Evolutionary conservation across 2,888 invertebrate species (phyloP).

Genomic region (Lasioglossum malachurum): DNA sequence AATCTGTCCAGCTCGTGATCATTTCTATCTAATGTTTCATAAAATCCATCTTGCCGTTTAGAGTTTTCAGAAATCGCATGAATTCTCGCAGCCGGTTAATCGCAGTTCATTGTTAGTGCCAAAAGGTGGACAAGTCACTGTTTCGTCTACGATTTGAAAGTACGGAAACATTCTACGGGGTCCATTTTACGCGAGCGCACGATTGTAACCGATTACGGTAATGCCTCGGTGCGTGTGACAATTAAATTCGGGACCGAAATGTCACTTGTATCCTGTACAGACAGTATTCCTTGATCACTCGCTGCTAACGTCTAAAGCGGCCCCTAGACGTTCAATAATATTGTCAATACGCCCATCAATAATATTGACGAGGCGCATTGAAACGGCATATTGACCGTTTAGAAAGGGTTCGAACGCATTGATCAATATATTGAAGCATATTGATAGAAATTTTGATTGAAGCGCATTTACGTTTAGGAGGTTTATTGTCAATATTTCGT

Average conservation of each 20-base stretch:
- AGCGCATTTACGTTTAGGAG: no score
- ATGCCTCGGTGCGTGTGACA: neutral
- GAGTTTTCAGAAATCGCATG: neutral
- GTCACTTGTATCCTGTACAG: neutral
- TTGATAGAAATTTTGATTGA: no score
- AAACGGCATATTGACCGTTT: no score
- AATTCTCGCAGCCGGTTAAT: neutral
- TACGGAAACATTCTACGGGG: slow-evolving; percentile 48
- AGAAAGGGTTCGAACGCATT: no score
- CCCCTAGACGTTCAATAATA: no score
- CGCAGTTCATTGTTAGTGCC: slow-evolving; percentile 36
- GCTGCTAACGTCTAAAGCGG: neutral
- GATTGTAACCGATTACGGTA: neutral
- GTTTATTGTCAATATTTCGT: no score
- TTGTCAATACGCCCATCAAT: no score
- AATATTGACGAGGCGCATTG: no score
- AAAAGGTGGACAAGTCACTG: slow-evolving; percentile 35
- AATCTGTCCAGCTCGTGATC: neutral
- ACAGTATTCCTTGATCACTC: neutral
- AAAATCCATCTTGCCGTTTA: neutral
- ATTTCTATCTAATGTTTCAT: neutral
- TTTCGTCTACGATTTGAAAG: slow-evolving; percentile 53
- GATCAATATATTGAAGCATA: no score
- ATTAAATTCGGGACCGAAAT: neutral
- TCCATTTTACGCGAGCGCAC: slow-evolving; percentile 45